Evolutionary conservation across 2,797 vertebrate species (phyloP).

Genomic region (Thamnophis elegans): DNA sequence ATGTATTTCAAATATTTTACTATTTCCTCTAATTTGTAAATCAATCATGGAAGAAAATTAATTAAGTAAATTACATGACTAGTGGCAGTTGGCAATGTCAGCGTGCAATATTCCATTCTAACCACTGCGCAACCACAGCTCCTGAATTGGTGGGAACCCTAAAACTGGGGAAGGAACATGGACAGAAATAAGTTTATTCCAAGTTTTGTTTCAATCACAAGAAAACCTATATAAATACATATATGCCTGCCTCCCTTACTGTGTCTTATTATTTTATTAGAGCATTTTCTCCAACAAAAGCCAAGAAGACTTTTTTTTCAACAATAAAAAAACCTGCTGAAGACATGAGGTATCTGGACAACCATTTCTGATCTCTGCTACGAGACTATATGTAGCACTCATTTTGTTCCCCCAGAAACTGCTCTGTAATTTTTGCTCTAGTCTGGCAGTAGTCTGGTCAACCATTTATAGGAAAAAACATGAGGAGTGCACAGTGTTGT

Average conservation of each 20-base stretch:
- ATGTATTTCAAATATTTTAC: background rate
- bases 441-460: background rate
- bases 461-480: background rate
- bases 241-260: background rate
- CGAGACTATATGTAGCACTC: background rate
- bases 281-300: background rate
- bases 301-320: background rate
- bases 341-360: background rate
- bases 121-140: background rate
- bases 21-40: background rate
- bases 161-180: background rate
- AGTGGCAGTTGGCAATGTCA: background rate
- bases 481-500: background rate
- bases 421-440: background rate
- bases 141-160: background rate
- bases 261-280: background rate
- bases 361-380: background rate
- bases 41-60: background rate
- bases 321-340: background rate
- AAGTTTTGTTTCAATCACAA: background rate
- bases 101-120: background rate
- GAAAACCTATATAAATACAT: background rate
- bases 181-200: background rate
- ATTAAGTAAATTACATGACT: background rate
- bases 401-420: background rate